Percentiles rank a stretch among this genome's conserved stretches.
phyloP scores from a whole-genome alignment of 2,888 invertebrate genomes.

The Leptopilina drosophilae region DNA sequence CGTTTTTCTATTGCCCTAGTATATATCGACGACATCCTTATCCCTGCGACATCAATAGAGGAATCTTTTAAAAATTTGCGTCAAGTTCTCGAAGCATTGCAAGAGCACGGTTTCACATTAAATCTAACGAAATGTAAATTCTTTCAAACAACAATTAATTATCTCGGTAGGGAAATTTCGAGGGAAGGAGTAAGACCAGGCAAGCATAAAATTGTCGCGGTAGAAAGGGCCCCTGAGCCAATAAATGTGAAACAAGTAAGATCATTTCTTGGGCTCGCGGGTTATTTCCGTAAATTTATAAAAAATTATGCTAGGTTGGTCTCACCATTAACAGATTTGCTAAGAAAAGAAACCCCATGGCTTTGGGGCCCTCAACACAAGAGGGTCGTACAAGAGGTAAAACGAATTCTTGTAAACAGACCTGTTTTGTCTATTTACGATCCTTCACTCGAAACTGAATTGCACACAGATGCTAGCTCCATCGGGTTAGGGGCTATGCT shows the following conservation, averaged over 20 bases:
- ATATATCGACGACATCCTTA: slow-evolving; percentile 37
- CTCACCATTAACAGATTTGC: slow-evolving; percentile 39
- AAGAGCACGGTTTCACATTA: too few relatives aligned
- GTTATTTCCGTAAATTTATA: slow-evolving; percentile 49
- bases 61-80: not conserved
- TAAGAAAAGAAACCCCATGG: slow-evolving; percentile 40
- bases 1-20: not conserved
- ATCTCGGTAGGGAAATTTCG: slow-evolving; percentile 64
- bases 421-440: too few relatives aligned
- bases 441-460: too few relatives aligned
- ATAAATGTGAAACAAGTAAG: slow-evolving; percentile 40
- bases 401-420: too few relatives aligned
- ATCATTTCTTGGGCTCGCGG: slow-evolving; percentile 43
- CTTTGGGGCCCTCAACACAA: slow-evolving; percentile 17
- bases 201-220: slow-evolving; percentile 58
- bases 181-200: slow-evolving; percentile 62
- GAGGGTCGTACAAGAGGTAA: too few relatives aligned
- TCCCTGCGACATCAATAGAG: not conserved
- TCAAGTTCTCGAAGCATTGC: not conserved
- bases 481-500: too few relatives aligned
- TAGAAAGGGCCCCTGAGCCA: slow-evolving; percentile 64
- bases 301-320: slow-evolving; percentile 38
- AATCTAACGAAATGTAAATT: too few relatives aligned
- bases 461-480: too few relatives aligned
- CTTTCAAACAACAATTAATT: too few relatives aligned